These are phyloP conservation scores for Polia nebulosa DNA, from an alignment of 2,888 invertebrate species.

Conservation along the genomic window DNA sequence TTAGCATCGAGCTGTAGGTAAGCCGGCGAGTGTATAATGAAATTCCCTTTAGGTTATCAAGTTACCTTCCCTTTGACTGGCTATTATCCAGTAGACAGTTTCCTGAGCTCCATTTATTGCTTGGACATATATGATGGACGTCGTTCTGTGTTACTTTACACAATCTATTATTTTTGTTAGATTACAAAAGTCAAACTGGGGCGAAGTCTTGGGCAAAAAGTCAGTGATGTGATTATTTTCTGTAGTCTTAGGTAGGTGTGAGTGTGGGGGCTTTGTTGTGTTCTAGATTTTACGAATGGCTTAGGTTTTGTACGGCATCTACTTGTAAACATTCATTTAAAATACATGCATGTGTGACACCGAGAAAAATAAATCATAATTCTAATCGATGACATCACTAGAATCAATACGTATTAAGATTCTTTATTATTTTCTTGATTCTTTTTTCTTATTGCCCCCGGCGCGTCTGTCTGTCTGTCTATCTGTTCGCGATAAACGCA, in stretches of 20 bases:
- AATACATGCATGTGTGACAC: too few relatives aligned
- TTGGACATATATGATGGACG: conserved; percentile 15
- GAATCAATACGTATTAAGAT: too few relatives aligned
- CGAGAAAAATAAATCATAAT: too few relatives aligned
- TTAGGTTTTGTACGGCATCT: too few relatives aligned
- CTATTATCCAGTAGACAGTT: conserved; percentile 34
- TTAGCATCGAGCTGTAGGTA: background rate
- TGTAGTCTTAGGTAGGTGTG: background rate
- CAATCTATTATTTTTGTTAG: conserved; percentile 31
- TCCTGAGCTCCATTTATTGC: conserved; percentile 23
- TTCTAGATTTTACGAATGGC: background rate
- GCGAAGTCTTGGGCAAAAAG: background rate
- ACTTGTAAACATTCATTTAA: too few relatives aligned
- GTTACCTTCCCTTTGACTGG: conserved; percentile 33
- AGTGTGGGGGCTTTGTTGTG: background rate
- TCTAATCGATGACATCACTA: too few relatives aligned
- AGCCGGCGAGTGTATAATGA: conserved; percentile 13
- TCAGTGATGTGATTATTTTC: conserved; percentile 14
- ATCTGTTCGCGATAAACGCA: too few relatives aligned
- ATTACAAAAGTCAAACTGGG: conserved; percentile 2
- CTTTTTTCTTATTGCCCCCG: too few relatives aligned
- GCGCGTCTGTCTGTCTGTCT: too few relatives aligned
- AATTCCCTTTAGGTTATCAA: conserved; percentile 29
- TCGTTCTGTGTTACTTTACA: conserved; percentile 20
- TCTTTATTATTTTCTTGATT: too few relatives aligned